A percentile compares a stretch with the other conserved stretches of the same genome.
Conservation (phyloP, 2,888 invertebrate genomes). For the Lydus trimaculatus region DNA sequence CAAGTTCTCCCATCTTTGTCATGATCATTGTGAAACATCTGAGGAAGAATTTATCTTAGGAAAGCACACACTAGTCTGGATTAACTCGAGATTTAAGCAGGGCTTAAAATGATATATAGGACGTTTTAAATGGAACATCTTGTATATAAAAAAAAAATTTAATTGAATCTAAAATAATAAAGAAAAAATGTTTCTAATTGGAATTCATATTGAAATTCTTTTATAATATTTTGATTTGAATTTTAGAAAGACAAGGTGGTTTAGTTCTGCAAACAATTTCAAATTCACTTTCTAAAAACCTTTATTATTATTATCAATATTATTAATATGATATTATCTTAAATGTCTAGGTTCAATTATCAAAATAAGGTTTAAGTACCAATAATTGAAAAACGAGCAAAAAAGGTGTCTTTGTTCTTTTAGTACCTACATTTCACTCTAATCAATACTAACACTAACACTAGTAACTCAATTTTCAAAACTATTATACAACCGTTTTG, state of each 20-base stretch:
- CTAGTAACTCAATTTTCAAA: conserved; percentile 28
- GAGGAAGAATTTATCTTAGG: too few species aligned
- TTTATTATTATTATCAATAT: conserved; percentile 16
- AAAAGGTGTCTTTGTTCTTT: conserved; percentile 35
- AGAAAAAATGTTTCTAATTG: too few species aligned
- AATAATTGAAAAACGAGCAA: not conserved
- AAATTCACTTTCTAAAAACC: not conserved
- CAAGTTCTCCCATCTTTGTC: too few species aligned
- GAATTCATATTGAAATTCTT: not conserved
- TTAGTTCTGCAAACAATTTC: not conserved
- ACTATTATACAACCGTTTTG: not conserved
- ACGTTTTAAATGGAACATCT: too few species aligned
- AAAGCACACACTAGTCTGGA: too few species aligned
- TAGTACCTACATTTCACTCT: conserved; percentile 13
- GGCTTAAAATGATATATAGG: too few species aligned
- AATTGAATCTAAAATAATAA: too few species aligned
- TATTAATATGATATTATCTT: not conserved
- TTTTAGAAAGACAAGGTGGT: conserved; percentile 3
- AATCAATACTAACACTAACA: conserved; percentile 36
- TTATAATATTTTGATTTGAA: not conserved
- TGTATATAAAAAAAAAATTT: too few species aligned
- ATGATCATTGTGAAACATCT: too few species aligned
- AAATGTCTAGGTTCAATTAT: not conserved
- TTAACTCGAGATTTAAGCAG: too few species aligned
- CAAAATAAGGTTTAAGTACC: not conserved